Conservation (phyloP, 2,113 vertebrate genomes). For the Engraulis encrasicolus region DNA sequence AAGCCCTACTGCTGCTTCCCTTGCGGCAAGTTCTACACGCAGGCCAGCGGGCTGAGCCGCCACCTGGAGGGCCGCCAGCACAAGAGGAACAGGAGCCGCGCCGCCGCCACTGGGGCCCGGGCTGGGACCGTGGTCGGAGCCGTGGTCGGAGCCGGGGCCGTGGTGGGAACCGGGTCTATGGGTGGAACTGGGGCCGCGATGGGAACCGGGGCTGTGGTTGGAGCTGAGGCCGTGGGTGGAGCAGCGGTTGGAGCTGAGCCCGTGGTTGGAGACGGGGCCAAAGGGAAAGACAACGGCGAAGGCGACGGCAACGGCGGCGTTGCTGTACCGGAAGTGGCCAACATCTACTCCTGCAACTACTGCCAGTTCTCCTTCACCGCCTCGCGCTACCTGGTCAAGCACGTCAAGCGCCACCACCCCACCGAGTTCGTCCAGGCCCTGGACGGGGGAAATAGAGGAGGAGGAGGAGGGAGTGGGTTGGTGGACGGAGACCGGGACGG, state of each 20-base stretch:
- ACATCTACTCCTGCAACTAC: constrained; percentile 68
- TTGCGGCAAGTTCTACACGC: constrained; percentile 68
- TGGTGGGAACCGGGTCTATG: too few species aligned
- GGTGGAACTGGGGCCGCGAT: too few species aligned
- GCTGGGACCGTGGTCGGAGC: too few species aligned
- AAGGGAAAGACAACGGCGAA: background rate
- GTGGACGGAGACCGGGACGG: background rate
- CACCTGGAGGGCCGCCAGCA: constrained; percentile 70
- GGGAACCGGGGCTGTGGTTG: too few species aligned
- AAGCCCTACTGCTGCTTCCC: constrained; percentile 64
- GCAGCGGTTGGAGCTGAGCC: too few species aligned
- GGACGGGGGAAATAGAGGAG: constrained; percentile 43
- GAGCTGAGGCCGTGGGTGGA: too few species aligned
- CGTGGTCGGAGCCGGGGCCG: too few species aligned
- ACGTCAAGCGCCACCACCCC: constrained; percentile 75
- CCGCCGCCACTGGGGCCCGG: too few species aligned
- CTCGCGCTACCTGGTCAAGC: constrained; percentile 74
- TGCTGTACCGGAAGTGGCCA: constrained; percentile 51
- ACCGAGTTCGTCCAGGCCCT: constrained; percentile 59
- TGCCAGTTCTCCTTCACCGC: constrained; percentile 78
- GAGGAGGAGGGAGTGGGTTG: background rate
- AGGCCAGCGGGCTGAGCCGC: constrained; percentile 66
- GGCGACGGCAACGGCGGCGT: background rate
- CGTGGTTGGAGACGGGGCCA: background rate
- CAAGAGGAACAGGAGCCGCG: constrained; percentile 41